phyloP scores from a whole-genome alignment of 2,113 vertebrate genomes.

The Eolophus roseicapilla region DNA sequence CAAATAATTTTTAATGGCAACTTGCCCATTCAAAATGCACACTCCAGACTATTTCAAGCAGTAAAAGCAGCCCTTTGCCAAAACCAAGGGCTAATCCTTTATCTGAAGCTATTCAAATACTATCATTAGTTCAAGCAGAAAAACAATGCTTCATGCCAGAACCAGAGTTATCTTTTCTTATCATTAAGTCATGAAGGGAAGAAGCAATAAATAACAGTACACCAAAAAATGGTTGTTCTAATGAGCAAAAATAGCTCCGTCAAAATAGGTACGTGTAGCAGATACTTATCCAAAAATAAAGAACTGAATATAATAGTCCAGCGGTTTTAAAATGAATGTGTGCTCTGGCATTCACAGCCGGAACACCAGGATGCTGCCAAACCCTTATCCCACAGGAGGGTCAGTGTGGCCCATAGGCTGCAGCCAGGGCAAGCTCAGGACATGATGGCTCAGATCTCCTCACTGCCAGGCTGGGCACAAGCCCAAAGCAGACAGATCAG shows the following conservation, averaged over 20 bases:
- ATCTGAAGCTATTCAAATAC: slow-evolving; percentile 20
- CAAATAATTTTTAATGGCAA: slow-evolving; percentile 21
- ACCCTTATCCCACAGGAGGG: no score
- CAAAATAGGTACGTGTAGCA: neutral
- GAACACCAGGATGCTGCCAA: neutral
- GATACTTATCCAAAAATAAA: neutral
- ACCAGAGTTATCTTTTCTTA: slow-evolving; percentile 2
- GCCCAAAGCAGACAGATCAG: neutral
- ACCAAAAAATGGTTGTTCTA: neutral
- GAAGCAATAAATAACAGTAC: neutral
- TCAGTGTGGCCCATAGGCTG: neutral
- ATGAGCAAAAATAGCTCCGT: neutral
- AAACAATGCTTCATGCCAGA: neutral
- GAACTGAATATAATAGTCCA: neutral
- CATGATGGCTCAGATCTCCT: no score
- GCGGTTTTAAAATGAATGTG: neutral
- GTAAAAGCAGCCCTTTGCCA: slow-evolving; percentile 15
- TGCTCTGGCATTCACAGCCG: neutral
- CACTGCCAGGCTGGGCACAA: neutral
- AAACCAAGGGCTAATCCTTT: neutral
- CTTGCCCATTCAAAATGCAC: neutral
- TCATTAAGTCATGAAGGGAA: neutral
- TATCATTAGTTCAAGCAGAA: slow-evolving; percentile 3
- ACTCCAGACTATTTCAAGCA: slow-evolving; percentile 40
- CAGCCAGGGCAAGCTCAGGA: neutral